Base-by-base conservation (phyloP, 2,888 invertebrate genomes). In the Aethes cnicana region DNA sequence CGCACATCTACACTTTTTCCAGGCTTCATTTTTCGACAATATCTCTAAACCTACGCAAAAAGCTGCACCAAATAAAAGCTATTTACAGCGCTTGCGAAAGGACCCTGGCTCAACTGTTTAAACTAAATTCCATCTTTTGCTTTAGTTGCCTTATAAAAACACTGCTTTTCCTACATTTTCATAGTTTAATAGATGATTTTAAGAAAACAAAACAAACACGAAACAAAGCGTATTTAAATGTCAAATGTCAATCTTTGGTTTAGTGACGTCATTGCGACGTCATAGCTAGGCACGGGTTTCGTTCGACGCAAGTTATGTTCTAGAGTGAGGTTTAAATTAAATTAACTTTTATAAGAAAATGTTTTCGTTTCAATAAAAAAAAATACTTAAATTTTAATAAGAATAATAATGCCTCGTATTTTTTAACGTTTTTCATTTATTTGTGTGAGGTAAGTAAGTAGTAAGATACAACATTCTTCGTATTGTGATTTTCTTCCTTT, bases 181-280 rank as follows among this genome's bases (percentile, higher is more conserved):
- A 55, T 41, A 56, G 50, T 58, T 47, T 48, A 11, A 69, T 72
- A 76, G 69, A 73, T 73, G 73, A 72, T 72, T 66, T 71, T 75
- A 42, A 47, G 59, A 62, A 59, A 68, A 62, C 61, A 66, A 67
- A 64, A 53, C 56, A 55, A 54, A 56, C 57, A 54, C 37, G 30
- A 54, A 54, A 47, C 50, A 54, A 57, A 52, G 50, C 55, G 48
- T 52, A 44, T 53, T 58, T 47, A 68, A 72, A 73, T 71, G 68
- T 67, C 67, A 82, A 69, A 73, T 63, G 71, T 65, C 67, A 69
- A 47, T 48, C 50, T 41, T 56, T n/a, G n/a, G n/a, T n/a, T n/a
- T 49, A 50, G 69, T 84, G 84, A 85, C 84, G 84, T 84, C 84
- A 81, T 57, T 57, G 55, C 81, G 81, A 84, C 84, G 84, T 84